Percentiles rank a stretch among this genome's conserved stretches.
Conservation (phyloP, 2,797 vertebrate species). For the Alfaro cultratus region DNA sequence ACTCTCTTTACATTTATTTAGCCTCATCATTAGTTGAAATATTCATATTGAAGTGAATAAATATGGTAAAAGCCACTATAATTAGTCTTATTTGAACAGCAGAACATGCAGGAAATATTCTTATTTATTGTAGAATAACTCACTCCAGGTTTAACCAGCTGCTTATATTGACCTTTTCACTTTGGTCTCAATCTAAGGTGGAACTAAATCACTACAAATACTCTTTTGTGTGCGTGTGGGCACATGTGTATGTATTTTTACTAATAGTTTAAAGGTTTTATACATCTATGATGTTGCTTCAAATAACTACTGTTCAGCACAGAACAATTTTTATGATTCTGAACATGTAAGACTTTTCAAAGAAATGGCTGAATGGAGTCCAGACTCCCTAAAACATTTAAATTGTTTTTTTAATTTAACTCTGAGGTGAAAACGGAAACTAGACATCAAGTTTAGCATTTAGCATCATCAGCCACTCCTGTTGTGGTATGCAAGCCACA, state of each 20-base stretch:
- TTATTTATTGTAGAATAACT: not conserved
- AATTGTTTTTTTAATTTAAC: not conserved
- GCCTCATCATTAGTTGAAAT: not conserved
- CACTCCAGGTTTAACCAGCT: not conserved
- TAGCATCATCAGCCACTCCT: not conserved
- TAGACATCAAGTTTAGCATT: not conserved
- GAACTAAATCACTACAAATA: not conserved
- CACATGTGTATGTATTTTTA: not conserved
- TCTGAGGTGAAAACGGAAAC: not conserved
- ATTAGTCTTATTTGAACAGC: not conserved
- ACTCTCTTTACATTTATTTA: not conserved
- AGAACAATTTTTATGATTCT: not conserved
- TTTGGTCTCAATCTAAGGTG: not conserved
- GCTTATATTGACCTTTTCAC: not conserved
- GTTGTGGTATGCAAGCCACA: not conserved
- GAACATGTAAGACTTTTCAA: not conserved
- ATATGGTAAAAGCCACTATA: not conserved
- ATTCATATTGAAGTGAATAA: not conserved
- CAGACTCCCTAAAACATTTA: not conserved
- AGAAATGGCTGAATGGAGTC: not conserved
- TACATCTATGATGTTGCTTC: not conserved
- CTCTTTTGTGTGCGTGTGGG: not conserved
- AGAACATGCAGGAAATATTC: not conserved
- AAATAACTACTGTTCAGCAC: not conserved
- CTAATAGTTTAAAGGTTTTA: not conserved